phyloP scores from a whole-genome alignment of 53 echinoderm and acorn worm species.

The Temnopleurus reevesii region DNA sequence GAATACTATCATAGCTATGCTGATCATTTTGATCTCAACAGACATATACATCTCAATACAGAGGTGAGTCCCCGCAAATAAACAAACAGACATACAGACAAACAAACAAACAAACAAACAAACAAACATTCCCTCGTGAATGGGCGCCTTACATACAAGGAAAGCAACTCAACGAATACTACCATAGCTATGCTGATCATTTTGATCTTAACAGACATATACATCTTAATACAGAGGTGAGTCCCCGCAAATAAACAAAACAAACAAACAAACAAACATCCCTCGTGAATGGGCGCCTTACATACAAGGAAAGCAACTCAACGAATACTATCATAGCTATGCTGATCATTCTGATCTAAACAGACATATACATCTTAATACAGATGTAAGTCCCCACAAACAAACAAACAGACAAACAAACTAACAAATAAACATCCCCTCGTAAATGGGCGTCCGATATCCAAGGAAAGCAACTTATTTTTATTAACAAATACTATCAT shows the following conservation, averaged over 20 bases:
- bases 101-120: no score
- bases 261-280: no score
- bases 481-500: slow-evolving; percentile 73
- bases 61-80: no score
- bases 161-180: slow-evolving; percentile 65
- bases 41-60: slow-evolving; percentile 67
- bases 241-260: no score
- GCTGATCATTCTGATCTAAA: slow-evolving; percentile 61
- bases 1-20: slow-evolving; percentile 73
- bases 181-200: slow-evolving; percentile 65
- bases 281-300: slow-evolving; percentile 74
- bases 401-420: no score
- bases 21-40: slow-evolving; percentile 59
- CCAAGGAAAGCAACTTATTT: slow-evolving; percentile 29
- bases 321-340: slow-evolving; percentile 73
- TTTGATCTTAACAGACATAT: slow-evolving; percentile 65
- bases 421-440: no score
- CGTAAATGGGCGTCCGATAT: slow-evolving; percentile 70
- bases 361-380: slow-evolving; percentile 64
- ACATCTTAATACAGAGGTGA: slow-evolving; percentile 68
- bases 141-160: slow-evolving; percentile 68
- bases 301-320: slow-evolving; percentile 51
- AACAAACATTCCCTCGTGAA: slow-evolving; percentile 72
- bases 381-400: no score
- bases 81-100: no score